Evolutionary conservation across 2,797 vertebrate species (phyloP).

Genomic region (Galago senegalensis): DNA sequence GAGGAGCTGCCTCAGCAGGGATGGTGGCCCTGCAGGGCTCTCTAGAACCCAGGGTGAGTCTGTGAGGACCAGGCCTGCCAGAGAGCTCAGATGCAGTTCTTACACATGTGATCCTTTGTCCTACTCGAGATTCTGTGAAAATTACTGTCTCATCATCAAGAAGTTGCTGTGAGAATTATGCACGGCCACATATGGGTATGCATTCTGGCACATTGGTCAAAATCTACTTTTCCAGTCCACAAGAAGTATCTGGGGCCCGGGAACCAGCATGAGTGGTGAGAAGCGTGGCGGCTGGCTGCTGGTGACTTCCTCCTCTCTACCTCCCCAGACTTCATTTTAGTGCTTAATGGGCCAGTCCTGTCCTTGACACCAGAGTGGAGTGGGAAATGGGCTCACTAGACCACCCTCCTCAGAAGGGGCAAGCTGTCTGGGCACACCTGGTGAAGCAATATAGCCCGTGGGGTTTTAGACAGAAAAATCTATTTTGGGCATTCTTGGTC

Average conservation of each 20-base stretch:
- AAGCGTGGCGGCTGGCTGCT: background rate
- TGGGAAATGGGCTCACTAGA: background rate
- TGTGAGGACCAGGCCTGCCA: background rate
- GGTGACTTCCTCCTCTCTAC: background rate
- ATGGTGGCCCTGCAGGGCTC: background rate
- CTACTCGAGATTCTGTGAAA: background rate
- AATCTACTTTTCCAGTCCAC: background rate
- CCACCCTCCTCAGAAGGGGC: background rate
- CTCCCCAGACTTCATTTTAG: background rate
- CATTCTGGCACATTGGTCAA: background rate
- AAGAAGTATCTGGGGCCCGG: background rate
- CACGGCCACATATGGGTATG: background rate
- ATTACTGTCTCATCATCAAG: background rate
- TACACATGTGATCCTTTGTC: background rate
- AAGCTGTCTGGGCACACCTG: background rate
- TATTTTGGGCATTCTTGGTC: background rate
- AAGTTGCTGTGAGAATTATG: background rate
- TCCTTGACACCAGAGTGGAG: background rate
- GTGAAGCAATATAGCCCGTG: background rate
- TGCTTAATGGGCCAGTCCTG: background rate
- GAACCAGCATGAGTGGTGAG: background rate
- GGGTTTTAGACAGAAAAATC: constrained; percentile 1
- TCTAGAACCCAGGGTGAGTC: background rate
- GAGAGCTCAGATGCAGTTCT: background rate
- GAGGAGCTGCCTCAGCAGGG: background rate